Base-by-base conservation (phyloP, 2,797 vertebrate genomes). In the Etheostoma perlongum region DNA sequence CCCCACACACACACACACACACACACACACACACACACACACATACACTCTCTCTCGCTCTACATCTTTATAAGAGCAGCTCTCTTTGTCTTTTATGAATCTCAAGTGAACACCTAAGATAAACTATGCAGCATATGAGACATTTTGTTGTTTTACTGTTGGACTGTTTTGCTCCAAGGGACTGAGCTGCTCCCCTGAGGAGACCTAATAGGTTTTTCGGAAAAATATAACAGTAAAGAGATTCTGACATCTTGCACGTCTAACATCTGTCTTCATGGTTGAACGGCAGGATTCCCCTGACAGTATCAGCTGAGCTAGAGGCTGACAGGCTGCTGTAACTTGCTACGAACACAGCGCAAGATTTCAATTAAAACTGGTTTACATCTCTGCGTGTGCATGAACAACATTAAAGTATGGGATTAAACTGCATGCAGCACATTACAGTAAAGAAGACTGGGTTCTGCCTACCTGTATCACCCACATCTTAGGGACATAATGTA, bases 191-290 rank as follows among this genome's bases (percentile, higher is more conserved):
- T 89, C 89, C 89, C 92, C 44, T 4, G 80, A 89, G 88, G 59
- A 89, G 64, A 78, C 44, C 79, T 89, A 89, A 92, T 90, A 86
- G 83, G 79, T 85, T 91, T 40, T 91, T 78, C 61, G 62, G 59
- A 89, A 84, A 88, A 85, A 84, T 81, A 85, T 48, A 87, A 84
- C 69, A 84, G 82, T 51, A 89, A 81, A 85, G 78, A 76, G 76
- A 90, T 86, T 85, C 85, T 93, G 91, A 90, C 88, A 90, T 89
- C 61, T 91, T 89, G 90, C 85, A 91, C 74, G 78, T 92, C 68
- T 80, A 87, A 86, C 91, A 92, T 92, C 92, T 92, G 91, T 91
- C 87, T 86, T 69, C 88, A 92, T 82, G 90, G 83, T 74, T 92
- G 87, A 92, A 57, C 67, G 81, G 82, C 74, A 83, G 48, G 75